Evolutionary conservation across 2,797 vertebrate genomes (phyloP).

Genomic region (Enteromius afrohamiltoni): DNA sequence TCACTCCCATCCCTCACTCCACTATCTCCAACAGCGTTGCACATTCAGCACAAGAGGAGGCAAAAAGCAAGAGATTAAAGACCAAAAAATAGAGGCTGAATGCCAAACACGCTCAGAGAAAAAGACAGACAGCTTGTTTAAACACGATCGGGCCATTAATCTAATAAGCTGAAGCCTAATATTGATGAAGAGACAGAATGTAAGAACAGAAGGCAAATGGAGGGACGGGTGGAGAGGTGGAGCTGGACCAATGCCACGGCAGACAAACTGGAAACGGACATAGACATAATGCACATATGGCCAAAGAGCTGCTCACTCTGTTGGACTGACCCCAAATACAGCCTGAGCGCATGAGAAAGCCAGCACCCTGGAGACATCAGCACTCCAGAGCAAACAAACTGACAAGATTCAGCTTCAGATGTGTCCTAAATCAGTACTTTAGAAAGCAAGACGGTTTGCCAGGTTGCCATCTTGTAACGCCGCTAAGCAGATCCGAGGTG

Average conservation of each 20-base stretch:
- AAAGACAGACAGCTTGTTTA: conserved; percentile 26
- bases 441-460: not conserved
- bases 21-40: conserved; percentile 8
- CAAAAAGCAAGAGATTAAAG: not conserved
- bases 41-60: not conserved
- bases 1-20: not conserved
- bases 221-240: conserved; percentile 10
- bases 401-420: not conserved
- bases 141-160: conserved; percentile 22
- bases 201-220: conserved; percentile 44
- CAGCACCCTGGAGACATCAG: conserved; percentile 26
- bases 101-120: conserved; percentile 14
- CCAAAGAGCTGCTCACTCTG: conserved; percentile 31
- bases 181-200: conserved; percentile 41
- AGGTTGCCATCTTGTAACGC: not conserved
- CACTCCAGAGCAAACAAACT: conserved; percentile 10
- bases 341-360: conserved; percentile 19
- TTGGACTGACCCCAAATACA: conserved; percentile 33
- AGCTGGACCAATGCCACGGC: conserved; percentile 39
- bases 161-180: conserved; percentile 42
- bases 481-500: no score
- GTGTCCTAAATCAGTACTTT: not conserved
- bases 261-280: conserved; percentile 40
- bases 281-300: conserved; percentile 42
- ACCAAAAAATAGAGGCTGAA: not conserved